Evolutionary conservation across 2,888 invertebrate species (phyloP), one percentile per base, ranked within the genome.

Genomic region (Ommatoiulus sabulosus): DNA sequence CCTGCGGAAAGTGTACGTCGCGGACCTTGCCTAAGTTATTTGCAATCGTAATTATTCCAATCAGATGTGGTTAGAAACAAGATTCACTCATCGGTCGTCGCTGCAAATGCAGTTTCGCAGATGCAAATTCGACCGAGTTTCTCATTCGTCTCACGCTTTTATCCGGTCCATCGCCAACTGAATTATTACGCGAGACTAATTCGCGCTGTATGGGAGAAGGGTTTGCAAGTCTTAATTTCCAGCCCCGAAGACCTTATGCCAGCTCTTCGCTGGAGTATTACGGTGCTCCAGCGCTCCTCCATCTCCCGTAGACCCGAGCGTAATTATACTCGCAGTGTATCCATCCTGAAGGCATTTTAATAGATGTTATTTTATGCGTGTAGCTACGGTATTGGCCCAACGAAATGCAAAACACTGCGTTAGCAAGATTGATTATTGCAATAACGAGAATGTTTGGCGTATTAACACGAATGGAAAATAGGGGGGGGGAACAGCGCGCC

Each of bases 391-490:
- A 80, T 80, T 80, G 80, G 80, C 80, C 80, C 80, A 12, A 12
- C 35, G 10, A 80, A 72, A 80, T 80, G 80, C 80, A 80, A 80
- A 80, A 80, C 80, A 80, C 20, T 8, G 80, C 80, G 80, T 20
- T 80, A 20, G 80, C 80, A 80, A 80, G 80, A 80, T 80, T 80
- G 80, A 80, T 80, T 80, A 80, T 80, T 80, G 80, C 35, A 80
- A 80, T 80, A 80, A 80, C 80, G 80, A 80, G 80, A 80, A 80
- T 80, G 80, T 80, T 80, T 80, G 80, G 80, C 80, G 35, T 80
- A 80, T 80, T 80, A 80, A 80, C 80, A 80, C 80, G 80, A 80
- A 80, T 80, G 80, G 80, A 63, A 35, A 35, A 80, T 6, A 24
- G 72, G 72, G 8, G 35, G 35, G 24, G 12, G 80, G 80, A 8